phyloP scores from a whole-genome alignment of 2,888 invertebrate genomes.

The Marasmarcha lunaedactyla region DNA sequence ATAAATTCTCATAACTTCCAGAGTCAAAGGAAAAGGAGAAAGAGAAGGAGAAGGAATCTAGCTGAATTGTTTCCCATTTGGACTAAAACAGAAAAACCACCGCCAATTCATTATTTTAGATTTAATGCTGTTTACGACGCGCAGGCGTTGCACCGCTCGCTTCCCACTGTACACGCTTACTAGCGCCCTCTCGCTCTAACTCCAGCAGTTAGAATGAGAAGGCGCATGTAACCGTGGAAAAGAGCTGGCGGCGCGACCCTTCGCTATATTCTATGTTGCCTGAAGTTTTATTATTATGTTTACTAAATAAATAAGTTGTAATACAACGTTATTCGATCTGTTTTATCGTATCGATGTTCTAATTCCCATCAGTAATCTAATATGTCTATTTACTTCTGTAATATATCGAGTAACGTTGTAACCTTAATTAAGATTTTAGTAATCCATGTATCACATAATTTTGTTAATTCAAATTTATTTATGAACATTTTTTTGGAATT shows the following conservation, averaged over 20 bases:
- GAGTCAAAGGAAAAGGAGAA: slow-evolving; percentile 78
- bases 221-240: not conserved
- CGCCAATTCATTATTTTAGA: slow-evolving; percentile 67
- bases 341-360: too few species aligned
- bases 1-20: slow-evolving; percentile 36
- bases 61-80: slow-evolving; percentile 69
- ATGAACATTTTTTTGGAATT: slow-evolving; percentile 23
- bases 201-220: not conserved
- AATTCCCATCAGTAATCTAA: not conserved
- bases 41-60: slow-evolving; percentile 77
- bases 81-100: slow-evolving; percentile 65
- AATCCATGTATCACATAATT: slow-evolving; percentile 37
- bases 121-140: slow-evolving; percentile 27
- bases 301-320: slow-evolving; percentile 37
- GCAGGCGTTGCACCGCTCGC: slow-evolving; percentile 18
- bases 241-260: slow-evolving; percentile 26
- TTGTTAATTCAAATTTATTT: slow-evolving; percentile 19
- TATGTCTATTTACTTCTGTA: not conserved
- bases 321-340: slow-evolving; percentile 36
- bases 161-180: slow-evolving; percentile 14
- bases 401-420: slow-evolving; percentile 33
- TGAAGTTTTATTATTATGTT: slow-evolving; percentile 37
- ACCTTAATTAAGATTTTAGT: slow-evolving; percentile 39
- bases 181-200: not conserved
- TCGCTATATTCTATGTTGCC: slow-evolving; percentile 40